Conservation (phyloP, 2,888 invertebrate species). For the Temnothorax rugatulus region DNA sequence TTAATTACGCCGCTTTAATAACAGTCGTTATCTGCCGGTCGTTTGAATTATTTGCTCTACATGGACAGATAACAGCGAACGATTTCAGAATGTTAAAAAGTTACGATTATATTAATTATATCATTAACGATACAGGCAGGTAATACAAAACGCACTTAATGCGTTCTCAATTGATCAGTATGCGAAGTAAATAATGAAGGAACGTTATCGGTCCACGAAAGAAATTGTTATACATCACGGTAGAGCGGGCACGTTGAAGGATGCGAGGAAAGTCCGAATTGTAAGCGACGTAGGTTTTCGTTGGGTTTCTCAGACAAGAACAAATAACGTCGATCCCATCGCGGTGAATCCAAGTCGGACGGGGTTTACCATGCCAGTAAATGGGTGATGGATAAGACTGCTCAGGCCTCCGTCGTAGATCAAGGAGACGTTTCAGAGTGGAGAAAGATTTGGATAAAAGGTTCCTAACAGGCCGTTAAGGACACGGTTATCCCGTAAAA, state of each 20-base stretch:
- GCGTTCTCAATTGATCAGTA: not conserved
- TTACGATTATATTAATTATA: constrained; percentile 33
- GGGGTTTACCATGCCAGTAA: constrained; percentile 74
- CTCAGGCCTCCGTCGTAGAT: constrained; percentile 77
- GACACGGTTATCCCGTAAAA: constrained; percentile 58
- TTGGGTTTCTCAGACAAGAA: constrained; percentile 68
- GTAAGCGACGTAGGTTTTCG: constrained; percentile 63
- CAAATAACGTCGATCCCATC: constrained; percentile 79
- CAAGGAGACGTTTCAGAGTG: constrained; percentile 65
- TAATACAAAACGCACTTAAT: constrained; percentile 1
- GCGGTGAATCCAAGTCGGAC: constrained; percentile 73
- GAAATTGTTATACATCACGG: not conserved
- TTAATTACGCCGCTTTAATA: constrained; percentile 55
- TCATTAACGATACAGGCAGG: not conserved
- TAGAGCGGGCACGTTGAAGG: not conserved
- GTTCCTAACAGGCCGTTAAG: constrained; percentile 62
- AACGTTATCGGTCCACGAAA: not conserved
- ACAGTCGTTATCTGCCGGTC: constrained; percentile 40
- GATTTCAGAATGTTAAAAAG: constrained; percentile 39
- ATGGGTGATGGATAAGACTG: constrained; percentile 79
- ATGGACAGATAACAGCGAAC: not conserved
- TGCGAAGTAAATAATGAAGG: not conserved
- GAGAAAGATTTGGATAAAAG: constrained; percentile 70
- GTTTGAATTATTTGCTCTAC: constrained; percentile 42
- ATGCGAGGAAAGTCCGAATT: constrained; percentile 28